Evolutionary conservation across 2,113 vertebrate species (phyloP).

Genomic region (Circaetus gallicus): DNA sequence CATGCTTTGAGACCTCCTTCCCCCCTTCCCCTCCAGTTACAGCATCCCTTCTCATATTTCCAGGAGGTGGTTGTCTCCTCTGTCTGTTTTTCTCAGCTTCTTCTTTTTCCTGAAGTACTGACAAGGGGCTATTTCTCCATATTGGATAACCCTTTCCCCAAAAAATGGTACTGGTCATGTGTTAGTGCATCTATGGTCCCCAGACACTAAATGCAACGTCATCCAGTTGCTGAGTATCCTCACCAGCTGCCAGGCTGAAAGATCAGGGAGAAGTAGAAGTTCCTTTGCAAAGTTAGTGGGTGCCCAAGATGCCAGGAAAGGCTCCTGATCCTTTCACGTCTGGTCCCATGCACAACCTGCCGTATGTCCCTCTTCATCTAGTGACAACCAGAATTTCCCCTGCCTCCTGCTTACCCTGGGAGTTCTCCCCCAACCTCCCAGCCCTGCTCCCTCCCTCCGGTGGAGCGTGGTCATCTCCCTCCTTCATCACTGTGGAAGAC

Average conservation of each 20-base stretch:
- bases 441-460: background rate
- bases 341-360: background rate
- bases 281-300: background rate
- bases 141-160: background rate
- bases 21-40: background rate
- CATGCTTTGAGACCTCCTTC: background rate
- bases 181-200: accelerated
- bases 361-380: background rate
- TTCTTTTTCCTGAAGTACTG: background rate
- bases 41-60: background rate
- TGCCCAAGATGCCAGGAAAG: background rate
- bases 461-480: accelerated
- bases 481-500: background rate
- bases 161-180: background rate
- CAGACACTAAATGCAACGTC: background rate
- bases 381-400: background rate
- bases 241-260: background rate
- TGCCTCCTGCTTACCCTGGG: background rate
- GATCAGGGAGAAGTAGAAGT: background rate
- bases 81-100: background rate
- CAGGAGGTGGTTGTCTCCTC: background rate
- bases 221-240: background rate
- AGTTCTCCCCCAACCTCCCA: background rate
- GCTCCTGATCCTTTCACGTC: background rate
- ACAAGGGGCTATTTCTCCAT: background rate